Evolutionary conservation across 64 coral and sea anemone species (phyloP), one percentile per base, ranked within the genome.

Genomic region (Anthopleura sola): DNA sequence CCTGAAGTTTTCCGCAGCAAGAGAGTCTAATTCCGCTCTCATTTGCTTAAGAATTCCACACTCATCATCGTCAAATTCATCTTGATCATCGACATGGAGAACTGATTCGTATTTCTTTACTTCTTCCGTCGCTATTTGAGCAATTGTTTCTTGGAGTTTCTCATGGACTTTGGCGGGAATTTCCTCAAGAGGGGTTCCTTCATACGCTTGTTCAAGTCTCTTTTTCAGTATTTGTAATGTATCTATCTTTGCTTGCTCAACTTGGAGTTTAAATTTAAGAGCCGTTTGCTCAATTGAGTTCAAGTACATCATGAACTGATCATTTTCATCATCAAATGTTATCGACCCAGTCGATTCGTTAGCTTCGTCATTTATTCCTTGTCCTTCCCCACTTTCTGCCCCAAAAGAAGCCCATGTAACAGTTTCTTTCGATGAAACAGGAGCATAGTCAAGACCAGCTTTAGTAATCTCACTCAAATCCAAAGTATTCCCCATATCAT

Each of bases 281-380:
- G 94, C 90, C 31, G 94, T 92, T 79, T 97, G 94, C 74, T 97
- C 94, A 48, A 97, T 97, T 6, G 90, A 92, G 84, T 97, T 97
- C 39, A 97, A 49, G 64, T 97, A 97, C 53, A 89, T 62, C 94
- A 97, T 97, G 34, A 97, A 97, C 36, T 92, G 94, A 69, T 97
- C 94, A 53, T 97, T 89, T 39, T 71, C 78, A 23, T 91, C 87
- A 23, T 86, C 84, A 3, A 86, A 75, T 18, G 37, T 47, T 12
- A 79, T 48, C 4, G 37, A 79, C 19, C 66, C 66, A 71, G 40
- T 44, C 40, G 40, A 44, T 44, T 20, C 54, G 54, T n/a, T 66
- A 24, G 29, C n/a, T 34, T 71, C 66, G 23, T 71, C 29, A 24
- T 14, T 14, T 6, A 1, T 6, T 44, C n/a, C 11, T 32, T n/a